Base-by-base conservation (phyloP, 2,888 invertebrate genomes). In the Pseudococcus jackbeardsleyi region DNA sequence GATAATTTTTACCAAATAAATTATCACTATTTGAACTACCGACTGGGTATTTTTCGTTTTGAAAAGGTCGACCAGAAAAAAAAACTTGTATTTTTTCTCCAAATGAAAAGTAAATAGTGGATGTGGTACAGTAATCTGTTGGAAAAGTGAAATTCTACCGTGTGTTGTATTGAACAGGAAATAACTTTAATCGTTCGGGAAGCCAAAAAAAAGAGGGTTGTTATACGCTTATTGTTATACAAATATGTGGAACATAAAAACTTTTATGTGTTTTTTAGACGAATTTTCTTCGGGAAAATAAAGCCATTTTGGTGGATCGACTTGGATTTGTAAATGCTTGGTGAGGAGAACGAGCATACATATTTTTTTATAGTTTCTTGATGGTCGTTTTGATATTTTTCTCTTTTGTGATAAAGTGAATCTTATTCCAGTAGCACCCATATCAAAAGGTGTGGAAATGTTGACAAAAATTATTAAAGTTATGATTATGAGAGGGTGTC, bases 111-210 rank as follows among this genome's bases (percentile, higher is more conserved):
- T 19, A 59, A 59, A 59, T 59, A 59, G 19, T 8, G 59, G 11
- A 19, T 59, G 19, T 19, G 59, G 59, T 54, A 59, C 17, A 15
- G 19, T 59, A 59, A 59, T 59, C 68, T 72, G 26, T 8, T 26
- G 22, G 68, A 72, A 72, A 72, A 72, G n/a, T 26, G 68, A 72
- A 33, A 72, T 72, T 19, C 59, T 59, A 59, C 59, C 59, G 19
- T n/a, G 15, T 72, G 68, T 15, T 72, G 12, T 72, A 33, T 72
- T 6, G 26, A 33, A 12, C 2, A 72, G 68, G 33, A 72, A 72
- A 72, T 11, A 26, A n/a, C 68, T 72, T 72, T 72, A 72, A 72
- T 72, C 68, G 68, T 22, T 72, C 26, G 68, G 59, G 68, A 72
- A 72, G 33, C 68, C 68, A 72, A 72, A 72, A 33, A 72, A 72